Evolutionary conservation across 2,888 invertebrate genomes (phyloP), one percentile per base, ranked within the genome.

Genomic region (Diachrysia chrysitis): DNA sequence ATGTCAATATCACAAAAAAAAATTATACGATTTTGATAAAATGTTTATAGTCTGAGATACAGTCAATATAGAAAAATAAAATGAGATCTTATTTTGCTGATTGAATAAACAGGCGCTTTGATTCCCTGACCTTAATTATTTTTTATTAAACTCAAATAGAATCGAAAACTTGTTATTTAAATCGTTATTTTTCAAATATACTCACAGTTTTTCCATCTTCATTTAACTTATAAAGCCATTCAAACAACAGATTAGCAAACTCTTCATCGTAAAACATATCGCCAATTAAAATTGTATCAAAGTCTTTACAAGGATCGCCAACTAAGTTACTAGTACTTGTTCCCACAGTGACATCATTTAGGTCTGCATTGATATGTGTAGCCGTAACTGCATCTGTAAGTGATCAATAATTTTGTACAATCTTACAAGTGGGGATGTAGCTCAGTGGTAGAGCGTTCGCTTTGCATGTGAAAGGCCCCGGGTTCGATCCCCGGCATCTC

Each of bases 381-480:
- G 96, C 96, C 19, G 87, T 77, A 42, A 93, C 88, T 1, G 96
- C 96, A 79, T 89, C 96, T 96, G 89, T 58, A 95, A 92, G 0
- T 19, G 0, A 63, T 55, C 0, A 0, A 23, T 63, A 76, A 87
- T 88, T 93, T 93, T 32, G 1, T 1, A 0, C 0, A 0, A 0
- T 0, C 0, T 0, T 0, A 0, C 58, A 86, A 73, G 79, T 73
- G 96, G 96, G 96, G 98, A 98, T 98, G 98, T 98, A 98, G 98
- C 98, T 98, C 98, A 98, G 98, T 98, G 98, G 98, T 98, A 98
- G 98, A 98, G 98, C 98, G 98, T 98, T 98, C 98, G 98, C 98
- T 98, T 98, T 98, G 98, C 98, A 98, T 98, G 98, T 98, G 98
- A 98, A 98, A 98, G 98, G 98, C 97, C 98, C 98, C 98, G 98